These are phyloP conservation scores for Hydrophis major DNA, from an alignment of 2,797 vertebrate species.

Conservation along the genomic window DNA sequence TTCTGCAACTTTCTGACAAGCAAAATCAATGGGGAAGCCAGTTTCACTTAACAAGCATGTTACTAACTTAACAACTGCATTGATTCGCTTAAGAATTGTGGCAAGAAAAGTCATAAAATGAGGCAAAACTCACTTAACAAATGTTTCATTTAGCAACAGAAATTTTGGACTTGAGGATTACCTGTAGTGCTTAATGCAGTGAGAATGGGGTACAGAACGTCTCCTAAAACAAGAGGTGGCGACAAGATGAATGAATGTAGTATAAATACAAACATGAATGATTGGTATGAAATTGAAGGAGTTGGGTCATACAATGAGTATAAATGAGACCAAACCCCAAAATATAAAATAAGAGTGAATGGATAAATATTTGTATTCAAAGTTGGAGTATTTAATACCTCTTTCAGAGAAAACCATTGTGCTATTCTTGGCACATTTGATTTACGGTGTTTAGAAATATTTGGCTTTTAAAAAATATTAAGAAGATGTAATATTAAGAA, in stretches of 20 bases:
- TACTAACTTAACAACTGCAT: too few relatives aligned
- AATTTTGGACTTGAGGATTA: too few relatives aligned
- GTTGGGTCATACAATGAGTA: background rate
- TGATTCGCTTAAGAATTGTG: too few relatives aligned
- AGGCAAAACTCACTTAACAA: too few relatives aligned
- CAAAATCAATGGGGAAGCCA: too few relatives aligned
- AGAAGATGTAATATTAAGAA: background rate
- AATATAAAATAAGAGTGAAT: background rate
- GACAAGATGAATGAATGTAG: background rate
- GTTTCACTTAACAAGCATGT: too few relatives aligned
- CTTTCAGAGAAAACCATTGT: background rate
- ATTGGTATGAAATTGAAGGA: background rate
- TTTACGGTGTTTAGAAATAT: background rate
- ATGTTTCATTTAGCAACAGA: too few relatives aligned
- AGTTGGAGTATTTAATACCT: background rate
- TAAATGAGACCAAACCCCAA: background rate
- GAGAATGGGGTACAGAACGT: background rate
- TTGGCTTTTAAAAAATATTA: background rate
- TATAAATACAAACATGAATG: background rate
- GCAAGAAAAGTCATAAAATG: too few relatives aligned
- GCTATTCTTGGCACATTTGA: background rate
- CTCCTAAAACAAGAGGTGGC: background rate
- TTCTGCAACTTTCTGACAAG: too few relatives aligned
- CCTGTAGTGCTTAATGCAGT: background rate
- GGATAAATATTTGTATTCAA: background rate